Evolutionary conservation across 2,888 invertebrate species (phyloP).

Genomic region (Caenorhabditis becei): DNA sequence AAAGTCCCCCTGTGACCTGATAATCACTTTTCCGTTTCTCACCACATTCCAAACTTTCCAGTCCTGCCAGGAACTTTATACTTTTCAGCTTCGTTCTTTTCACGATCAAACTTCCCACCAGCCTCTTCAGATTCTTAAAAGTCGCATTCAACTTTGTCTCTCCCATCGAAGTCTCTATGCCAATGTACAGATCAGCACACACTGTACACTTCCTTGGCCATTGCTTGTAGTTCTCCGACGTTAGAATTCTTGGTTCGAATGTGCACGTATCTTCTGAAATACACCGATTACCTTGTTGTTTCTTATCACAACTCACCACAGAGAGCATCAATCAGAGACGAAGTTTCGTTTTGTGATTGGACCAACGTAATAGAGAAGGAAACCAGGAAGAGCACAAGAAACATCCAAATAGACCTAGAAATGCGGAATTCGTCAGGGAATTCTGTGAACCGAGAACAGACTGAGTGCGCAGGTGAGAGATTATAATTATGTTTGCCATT

Average conservation of each 20-base stretch:
- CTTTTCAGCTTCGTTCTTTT: constrained; percentile 8
- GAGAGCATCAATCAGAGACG: background rate
- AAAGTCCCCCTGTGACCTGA: background rate
- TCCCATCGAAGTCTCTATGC: background rate
- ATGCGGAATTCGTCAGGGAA: background rate
- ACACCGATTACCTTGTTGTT: background rate
- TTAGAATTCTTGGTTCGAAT: background rate
- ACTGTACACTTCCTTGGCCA: constrained; percentile 18
- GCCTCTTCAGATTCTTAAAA: constrained; percentile 17
- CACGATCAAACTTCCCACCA: constrained; percentile 15
- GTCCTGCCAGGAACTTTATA: constrained; percentile 10
- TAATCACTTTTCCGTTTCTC: background rate
- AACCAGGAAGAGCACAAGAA: background rate
- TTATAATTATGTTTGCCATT: constrained; percentile 13
- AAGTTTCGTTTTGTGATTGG: constrained; percentile 5
- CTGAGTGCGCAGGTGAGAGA: constrained; percentile 13
- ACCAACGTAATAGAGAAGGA: background rate
- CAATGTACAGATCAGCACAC: constrained; percentile 5
- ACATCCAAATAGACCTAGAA: background rate
- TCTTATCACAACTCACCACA: background rate
- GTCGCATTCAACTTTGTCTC: constrained; percentile 10
- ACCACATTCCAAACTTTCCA: constrained; percentile 22
- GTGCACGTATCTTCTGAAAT: constrained; percentile 2
- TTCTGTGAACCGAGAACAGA: constrained; percentile 8
- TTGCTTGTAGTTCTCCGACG: background rate